phyloP scores from a whole-genome alignment of 2,113 vertebrate species.

The Todiramphus saurophagus region DNA sequence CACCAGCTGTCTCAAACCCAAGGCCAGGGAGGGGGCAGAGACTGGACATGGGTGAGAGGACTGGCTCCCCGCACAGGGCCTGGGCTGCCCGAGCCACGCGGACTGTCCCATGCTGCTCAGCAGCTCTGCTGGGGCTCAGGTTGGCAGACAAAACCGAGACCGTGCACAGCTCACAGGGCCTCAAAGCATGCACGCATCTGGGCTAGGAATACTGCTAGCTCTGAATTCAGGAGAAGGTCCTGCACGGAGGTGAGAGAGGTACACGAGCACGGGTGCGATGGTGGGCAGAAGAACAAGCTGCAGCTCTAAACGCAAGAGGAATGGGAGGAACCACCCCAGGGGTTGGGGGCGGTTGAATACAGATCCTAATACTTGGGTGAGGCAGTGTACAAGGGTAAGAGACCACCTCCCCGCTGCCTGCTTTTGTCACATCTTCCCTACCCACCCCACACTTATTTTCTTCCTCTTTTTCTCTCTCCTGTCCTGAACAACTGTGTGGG shows the following conservation, averaged over 20 bases:
- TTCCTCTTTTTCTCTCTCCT: background rate
- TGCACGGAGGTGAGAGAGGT: background rate
- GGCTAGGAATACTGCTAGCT: background rate
- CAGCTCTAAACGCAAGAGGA: background rate
- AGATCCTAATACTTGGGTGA: background rate
- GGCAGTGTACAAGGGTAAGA: background rate
- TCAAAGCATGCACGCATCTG: background rate
- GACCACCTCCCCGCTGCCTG: background rate
- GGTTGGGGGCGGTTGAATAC: background rate
- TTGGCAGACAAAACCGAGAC: background rate
- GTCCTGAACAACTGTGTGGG: background rate
- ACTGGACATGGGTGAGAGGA: background rate
- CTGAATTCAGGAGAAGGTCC: background rate
- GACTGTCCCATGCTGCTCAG: background rate
- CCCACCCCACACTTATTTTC: accelerated
- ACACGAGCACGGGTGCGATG: background rate
- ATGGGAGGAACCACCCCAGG: background rate
- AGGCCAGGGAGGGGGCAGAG: background rate
- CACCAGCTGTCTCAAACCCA: background rate
- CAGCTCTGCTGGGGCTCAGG: background rate
- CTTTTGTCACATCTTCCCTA: background rate
- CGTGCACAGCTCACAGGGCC: background rate
- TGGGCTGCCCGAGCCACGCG: background rate
- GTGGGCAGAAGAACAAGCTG: background rate
- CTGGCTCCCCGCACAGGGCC: background rate